Evolutionary conservation across 2,113 vertebrate genomes (phyloP).

Genomic region (Plecturocebus donacophilus): DNA sequence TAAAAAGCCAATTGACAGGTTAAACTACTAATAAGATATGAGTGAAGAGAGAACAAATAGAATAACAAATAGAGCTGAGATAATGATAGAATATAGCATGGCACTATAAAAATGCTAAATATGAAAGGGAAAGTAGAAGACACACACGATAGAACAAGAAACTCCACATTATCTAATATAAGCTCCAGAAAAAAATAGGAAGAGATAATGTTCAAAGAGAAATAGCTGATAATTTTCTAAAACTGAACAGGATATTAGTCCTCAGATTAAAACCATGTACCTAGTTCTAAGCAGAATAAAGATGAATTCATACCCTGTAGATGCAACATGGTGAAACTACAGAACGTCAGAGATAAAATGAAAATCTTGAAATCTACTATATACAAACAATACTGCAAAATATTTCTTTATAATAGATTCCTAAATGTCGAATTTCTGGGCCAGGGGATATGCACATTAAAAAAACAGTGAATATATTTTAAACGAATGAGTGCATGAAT

Average conservation of each 20-base stretch:
- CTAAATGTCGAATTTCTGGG: conserved; percentile 44
- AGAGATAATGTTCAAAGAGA: conserved; percentile 24
- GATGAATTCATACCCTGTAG: not conserved
- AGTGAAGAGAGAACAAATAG: conserved; percentile 22
- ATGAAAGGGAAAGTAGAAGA: conserved; percentile 6
- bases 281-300: conserved; percentile 18
- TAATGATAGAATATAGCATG: not conserved
- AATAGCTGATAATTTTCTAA: conserved; percentile 35
- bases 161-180: not conserved
- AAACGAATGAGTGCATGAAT: conserved; percentile 28
- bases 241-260: not conserved
- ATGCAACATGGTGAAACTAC: not conserved
- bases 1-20: not conserved
- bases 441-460: not conserved
- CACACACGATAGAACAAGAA: not conserved
- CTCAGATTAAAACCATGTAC: conserved; percentile 28
- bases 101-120: conserved; percentile 22
- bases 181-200: not conserved
- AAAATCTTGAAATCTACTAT: not conserved
- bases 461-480: conserved; percentile 5
- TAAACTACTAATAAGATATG: not conserved
- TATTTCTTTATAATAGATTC: conserved; percentile 12
- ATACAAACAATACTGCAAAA: not conserved
- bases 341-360: not conserved
- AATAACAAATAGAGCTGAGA: not conserved